Base-by-base conservation (phyloP, 1,140 invertebrate genomes). In the Aradophagus sp. region DNA sequence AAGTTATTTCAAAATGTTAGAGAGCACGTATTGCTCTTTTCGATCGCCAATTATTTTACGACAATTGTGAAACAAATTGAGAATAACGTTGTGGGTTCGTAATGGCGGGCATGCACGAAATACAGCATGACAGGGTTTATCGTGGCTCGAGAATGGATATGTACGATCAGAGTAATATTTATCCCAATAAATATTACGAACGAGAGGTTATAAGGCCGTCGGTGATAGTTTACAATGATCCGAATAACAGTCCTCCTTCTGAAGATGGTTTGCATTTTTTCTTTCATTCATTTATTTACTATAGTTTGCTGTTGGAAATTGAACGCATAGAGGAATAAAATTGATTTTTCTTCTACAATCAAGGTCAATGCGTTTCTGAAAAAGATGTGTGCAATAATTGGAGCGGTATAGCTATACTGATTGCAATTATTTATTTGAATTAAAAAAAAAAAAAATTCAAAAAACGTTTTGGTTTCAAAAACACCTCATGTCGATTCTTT, bases 121-220 rank as follows among this genome's bases (percentile, higher is more conserved):
- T 72, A 15, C 48, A 72, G 11, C 78, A 79, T 23, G 73, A 77
- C 5, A 69, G 50, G 10, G 77, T 79, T 7, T 82, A 82, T 44
- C 74, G 78, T 1, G 77, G 77, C 1, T 62, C 71, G 8, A 42
- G 55, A 17, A 26, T 3, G 1, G 73, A 74, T 16, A 38, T 56
- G 16, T 72, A 70, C 45, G 75, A 77, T 19, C 11, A 16, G 0
- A 55, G 11, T 1, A 32, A 15, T 27, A 47, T 63, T 32, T 74
- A 72, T 29, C 50, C 72, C 0, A 53, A 73, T 0, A 77, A 61
- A 34, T 83, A 81, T 58, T 63, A 75, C 20, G 78, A 76, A 14
- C 75, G 68, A 41, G 78, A 83, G 68, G 78, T 84, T 80, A 84
- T 84, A 42, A 68, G 68, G 36, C 83, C 82, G 53, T 58, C 78